Evolutionary conservation across 2,113 vertebrate genomes (phyloP).

Genomic region (Archocentrus centrarchus): DNA sequence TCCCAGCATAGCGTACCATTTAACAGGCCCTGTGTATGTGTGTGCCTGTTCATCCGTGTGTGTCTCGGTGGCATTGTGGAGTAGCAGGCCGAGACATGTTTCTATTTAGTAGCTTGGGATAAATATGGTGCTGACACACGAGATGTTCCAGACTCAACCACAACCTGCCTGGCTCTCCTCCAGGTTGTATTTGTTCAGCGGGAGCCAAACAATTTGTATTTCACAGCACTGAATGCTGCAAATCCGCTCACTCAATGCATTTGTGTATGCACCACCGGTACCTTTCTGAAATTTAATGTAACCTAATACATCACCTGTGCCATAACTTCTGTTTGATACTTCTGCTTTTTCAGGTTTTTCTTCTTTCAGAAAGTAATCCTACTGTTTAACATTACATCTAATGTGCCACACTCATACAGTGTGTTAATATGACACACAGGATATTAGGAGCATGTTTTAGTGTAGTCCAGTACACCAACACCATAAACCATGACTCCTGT

Average conservation of each 20-base stretch:
- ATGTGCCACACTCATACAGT: background rate
- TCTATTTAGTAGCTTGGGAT: slow-evolving; percentile 69
- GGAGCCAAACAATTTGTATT: slow-evolving; percentile 70
- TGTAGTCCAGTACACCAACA: background rate
- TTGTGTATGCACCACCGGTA: background rate
- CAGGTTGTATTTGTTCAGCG: slow-evolving; percentile 64
- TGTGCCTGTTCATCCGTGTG: background rate
- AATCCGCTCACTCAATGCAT: slow-evolving; percentile 49
- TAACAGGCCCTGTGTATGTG: slow-evolving; percentile 24
- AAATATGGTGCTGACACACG: slow-evolving; percentile 74
- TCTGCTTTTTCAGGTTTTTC: background rate
- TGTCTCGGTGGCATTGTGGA: slow-evolving; percentile 37
- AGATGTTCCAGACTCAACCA: slow-evolving; percentile 72
- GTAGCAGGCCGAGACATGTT: slow-evolving; percentile 65
- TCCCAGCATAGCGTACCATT: slow-evolving; percentile 11
- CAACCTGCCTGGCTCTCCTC: slow-evolving; percentile 67
- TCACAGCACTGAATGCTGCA: slow-evolving; percentile 49
- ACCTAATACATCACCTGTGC: too few relatives aligned
- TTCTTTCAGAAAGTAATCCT: background rate
- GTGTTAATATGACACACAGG: background rate
- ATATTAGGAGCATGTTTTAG: background rate
- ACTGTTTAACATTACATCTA: background rate
- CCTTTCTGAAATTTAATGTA: too few relatives aligned
- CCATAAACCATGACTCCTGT: too few relatives aligned
- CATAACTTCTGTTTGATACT: background rate